Conservation (phyloP, 2,888 invertebrate genomes). For the Himalopsyche kuldschensis region DNA sequence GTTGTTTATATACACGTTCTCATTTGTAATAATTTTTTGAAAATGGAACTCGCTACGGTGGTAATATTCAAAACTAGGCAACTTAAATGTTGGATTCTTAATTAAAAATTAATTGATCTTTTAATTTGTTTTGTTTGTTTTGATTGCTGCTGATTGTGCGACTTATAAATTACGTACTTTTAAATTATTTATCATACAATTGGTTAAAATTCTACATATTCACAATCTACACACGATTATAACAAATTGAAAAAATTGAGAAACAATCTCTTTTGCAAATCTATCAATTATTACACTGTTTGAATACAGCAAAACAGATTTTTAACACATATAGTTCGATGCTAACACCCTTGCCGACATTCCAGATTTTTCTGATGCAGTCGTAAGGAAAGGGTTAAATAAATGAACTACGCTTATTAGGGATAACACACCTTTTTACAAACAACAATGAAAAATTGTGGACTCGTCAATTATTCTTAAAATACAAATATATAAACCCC, state of each 20-base stretch:
- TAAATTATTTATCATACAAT: constrained; percentile 27
- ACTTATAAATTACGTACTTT: constrained; percentile 24
- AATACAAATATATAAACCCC: constrained; percentile 37
- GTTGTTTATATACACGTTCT: not conserved
- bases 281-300: not conserved
- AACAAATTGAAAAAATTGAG: constrained; percentile 29
- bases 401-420: not conserved
- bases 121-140: constrained; percentile 6
- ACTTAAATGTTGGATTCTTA: constrained; percentile 5
- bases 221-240: constrained; percentile 37
- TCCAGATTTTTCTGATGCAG: not conserved
- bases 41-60: not conserved
- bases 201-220: constrained; percentile 30
- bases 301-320: not conserved
- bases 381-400: not conserved
- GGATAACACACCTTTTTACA: constrained; percentile 5
- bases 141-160: constrained; percentile 22
- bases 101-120: constrained; percentile 9
- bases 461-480: constrained; percentile 26
- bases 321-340: not conserved
- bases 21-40: not conserved
- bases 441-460: constrained; percentile 36
- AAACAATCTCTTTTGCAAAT: not conserved
- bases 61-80: not conserved
- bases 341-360: not conserved